phyloP scores from a whole-genome alignment of 2,797 vertebrate genomes.

The Pteropus rufus region DNA sequence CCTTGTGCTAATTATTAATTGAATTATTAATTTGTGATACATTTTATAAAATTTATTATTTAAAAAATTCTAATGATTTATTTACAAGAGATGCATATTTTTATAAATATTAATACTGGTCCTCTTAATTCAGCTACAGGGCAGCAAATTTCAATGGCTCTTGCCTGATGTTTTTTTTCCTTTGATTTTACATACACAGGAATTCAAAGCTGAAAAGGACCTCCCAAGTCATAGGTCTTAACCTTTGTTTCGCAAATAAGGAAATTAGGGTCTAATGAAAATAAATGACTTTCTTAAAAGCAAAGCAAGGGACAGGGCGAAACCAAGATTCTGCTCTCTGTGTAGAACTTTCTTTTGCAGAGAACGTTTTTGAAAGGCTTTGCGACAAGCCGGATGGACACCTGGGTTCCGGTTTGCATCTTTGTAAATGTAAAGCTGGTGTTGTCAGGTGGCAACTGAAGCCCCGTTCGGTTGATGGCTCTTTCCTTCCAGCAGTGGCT shows the following conservation, averaged over 20 bases:
- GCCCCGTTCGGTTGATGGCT: background rate
- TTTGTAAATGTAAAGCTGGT: background rate
- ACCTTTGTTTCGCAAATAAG: background rate
- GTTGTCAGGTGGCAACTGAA: background rate
- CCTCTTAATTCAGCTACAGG: background rate
- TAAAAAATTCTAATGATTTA: no score
- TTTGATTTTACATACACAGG: background rate
- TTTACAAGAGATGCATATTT: background rate
- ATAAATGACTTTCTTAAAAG: background rate
- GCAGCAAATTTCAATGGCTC: background rate
- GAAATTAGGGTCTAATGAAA: background rate
- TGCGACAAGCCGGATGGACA: background rate
- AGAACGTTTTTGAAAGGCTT: background rate
- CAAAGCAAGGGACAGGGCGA: background rate
- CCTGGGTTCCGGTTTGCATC: background rate
- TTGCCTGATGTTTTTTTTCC: background rate
- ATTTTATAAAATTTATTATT: background rate
- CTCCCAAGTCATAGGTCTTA: background rate
- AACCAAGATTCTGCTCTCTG: background rate
- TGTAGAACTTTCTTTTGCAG: background rate
- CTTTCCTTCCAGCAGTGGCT: background rate
- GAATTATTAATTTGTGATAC: background rate
- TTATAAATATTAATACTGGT: background rate
- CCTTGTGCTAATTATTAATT: background rate
- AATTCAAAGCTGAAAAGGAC: background rate